These are phyloP conservation scores for Phylloscopus whistleri DNA, from an alignment of 2,113 vertebrate species.

Conservation along the genomic window DNA sequence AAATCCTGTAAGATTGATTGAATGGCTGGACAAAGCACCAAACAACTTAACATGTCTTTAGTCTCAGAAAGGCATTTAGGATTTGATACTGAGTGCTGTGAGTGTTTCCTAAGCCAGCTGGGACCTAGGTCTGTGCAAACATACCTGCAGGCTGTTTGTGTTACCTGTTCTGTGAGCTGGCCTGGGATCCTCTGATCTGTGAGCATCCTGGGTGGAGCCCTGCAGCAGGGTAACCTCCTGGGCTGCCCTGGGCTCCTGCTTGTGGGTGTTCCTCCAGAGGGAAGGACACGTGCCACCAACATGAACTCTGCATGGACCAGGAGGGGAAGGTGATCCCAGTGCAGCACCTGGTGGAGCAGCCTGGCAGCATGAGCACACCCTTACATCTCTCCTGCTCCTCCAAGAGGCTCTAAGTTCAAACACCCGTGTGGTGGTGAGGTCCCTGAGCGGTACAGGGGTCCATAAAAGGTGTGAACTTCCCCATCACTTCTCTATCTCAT, in stretches of 20 bases:
- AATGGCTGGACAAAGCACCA: background rate
- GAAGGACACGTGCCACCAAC: rapidly evolving
- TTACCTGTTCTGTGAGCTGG: background rate
- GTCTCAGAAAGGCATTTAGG: background rate
- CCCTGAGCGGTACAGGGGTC: too few relatives aligned
- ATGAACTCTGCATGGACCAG: rapidly evolving
- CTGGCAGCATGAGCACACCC: background rate
- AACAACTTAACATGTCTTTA: background rate
- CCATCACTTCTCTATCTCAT: background rate
- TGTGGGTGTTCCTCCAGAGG: background rate
- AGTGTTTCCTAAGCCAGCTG: rapidly evolving
- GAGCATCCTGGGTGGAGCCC: background rate
- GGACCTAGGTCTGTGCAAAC: background rate
- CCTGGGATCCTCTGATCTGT: background rate
- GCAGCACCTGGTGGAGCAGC: background rate
- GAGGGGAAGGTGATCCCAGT: background rate
- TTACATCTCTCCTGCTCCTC: background rate
- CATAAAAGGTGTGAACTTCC: background rate
- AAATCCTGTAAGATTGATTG: background rate
- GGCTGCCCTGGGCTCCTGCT: background rate
- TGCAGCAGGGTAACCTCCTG: background rate
- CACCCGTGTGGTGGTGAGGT: background rate
- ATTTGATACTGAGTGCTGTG: background rate
- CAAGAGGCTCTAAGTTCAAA: background rate
- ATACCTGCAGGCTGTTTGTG: background rate